These are phyloP conservation scores for Pecten maximus DNA, from an alignment of 2,888 invertebrate genomes.

Conservation along the genomic window DNA sequence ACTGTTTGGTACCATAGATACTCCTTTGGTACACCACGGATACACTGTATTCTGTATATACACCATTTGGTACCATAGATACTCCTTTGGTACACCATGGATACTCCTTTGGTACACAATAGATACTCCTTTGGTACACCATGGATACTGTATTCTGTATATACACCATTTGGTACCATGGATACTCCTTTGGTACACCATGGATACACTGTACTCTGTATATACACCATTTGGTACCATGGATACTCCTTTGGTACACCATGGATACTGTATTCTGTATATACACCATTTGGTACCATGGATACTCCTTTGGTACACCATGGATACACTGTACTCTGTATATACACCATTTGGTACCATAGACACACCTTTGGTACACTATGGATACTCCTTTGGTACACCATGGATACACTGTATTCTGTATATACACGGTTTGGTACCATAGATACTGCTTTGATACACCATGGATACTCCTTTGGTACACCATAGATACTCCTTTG, in stretches of 20 bases:
- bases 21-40: too few relatives aligned
- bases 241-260: background rate
- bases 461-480: background rate
- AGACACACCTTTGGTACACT: background rate
- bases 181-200: background rate
- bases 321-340: background rate
- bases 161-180: too few relatives aligned
- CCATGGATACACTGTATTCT: background rate
- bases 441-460: background rate
- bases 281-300: background rate
- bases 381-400: background rate
- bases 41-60: background rate
- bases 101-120: background rate
- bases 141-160: too few relatives aligned
- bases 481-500: background rate
- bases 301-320: background rate
- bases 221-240: too few relatives aligned
- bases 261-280: background rate
- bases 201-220: too few relatives aligned
- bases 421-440: background rate
- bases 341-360: too few relatives aligned
- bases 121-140: background rate
- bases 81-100: background rate
- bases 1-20: too few relatives aligned
- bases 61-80: background rate